Conservation (phyloP, 2,797 vertebrate genomes). For the Amniataba percoides region DNA sequence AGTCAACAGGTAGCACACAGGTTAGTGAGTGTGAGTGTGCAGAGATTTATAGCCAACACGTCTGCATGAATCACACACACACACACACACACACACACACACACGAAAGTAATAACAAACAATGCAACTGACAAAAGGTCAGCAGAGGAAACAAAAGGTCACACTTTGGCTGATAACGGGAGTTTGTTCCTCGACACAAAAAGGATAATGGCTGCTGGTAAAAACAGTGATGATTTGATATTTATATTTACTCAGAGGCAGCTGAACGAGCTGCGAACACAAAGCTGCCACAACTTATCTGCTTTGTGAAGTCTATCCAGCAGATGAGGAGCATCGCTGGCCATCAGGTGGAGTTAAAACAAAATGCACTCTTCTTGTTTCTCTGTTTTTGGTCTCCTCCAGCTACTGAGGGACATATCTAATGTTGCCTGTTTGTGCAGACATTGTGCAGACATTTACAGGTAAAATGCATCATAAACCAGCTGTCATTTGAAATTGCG, state of each 20-base stretch:
- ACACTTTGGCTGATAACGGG: neutral
- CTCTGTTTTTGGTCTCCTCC: neutral
- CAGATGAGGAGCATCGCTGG: too few relatives aligned
- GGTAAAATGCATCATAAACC: neutral
- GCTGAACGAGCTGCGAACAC: too few relatives aligned
- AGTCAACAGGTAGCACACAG: conserved; percentile 45
- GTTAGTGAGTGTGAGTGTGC: conserved; percentile 4
- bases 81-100: neutral
- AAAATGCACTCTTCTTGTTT: neutral
- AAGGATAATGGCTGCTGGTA: neutral
- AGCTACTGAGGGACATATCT: neutral
- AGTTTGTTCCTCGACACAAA: neutral
- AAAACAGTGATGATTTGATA: neutral
- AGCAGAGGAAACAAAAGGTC: neutral
- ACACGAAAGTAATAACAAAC: neutral
- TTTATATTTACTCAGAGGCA: neutral
- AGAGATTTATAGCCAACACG: conserved; percentile 24
- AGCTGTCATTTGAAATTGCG: neutral
- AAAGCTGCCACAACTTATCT: too few relatives aligned
- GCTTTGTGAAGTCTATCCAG: too few relatives aligned
- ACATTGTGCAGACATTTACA: neutral
- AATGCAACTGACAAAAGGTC: neutral
- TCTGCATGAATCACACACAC: conserved; percentile 3
- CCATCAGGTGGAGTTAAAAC: neutral
- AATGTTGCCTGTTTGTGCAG: too few relatives aligned